A percentile compares a stretch with the other conserved stretches of the same genome.
These are phyloP conservation scores for Creontiades dilutus DNA, from an alignment of 2,888 invertebrate species.

Conservation along the genomic window DNA sequence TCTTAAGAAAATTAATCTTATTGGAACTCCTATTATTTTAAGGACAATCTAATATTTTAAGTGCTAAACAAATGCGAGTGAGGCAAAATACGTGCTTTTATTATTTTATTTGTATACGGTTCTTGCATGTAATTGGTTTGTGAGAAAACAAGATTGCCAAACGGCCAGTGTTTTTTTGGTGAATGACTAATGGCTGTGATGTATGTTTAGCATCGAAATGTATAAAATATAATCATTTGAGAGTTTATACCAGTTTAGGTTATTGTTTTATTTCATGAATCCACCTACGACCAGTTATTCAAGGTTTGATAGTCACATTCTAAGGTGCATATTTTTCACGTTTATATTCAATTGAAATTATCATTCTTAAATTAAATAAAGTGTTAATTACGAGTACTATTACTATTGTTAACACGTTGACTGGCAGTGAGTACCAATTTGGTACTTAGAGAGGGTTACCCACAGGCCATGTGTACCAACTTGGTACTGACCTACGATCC, in stretches of 20 bases:
- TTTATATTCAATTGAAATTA: too few relatives aligned
- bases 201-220: not conserved
- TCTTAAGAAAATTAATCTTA: not conserved
- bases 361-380: too few relatives aligned
- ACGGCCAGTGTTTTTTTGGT: not conserved
- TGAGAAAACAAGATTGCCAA: not conserved
- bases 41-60: not conserved
- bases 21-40: conserved; percentile 15
- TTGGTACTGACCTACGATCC: too few relatives aligned
- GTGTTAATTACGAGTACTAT: too few relatives aligned
- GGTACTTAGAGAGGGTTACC: too few relatives aligned
- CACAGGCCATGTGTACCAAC: too few relatives aligned
- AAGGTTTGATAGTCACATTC: too few relatives aligned
- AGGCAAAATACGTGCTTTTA: not conserved
- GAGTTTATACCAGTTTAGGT: not conserved
- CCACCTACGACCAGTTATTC: not conserved
- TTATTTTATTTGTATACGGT: not conserved
- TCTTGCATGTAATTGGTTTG: not conserved
- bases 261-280: not conserved
- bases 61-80: not conserved
- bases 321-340: too few relatives aligned
- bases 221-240: not conserved
- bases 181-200: conserved; percentile 16
- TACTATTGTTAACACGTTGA: too few relatives aligned
- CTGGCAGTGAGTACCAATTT: too few relatives aligned